phyloP scores from a whole-genome alignment of 2,797 vertebrate genomes.

The Eulemur mongoz region DNA sequence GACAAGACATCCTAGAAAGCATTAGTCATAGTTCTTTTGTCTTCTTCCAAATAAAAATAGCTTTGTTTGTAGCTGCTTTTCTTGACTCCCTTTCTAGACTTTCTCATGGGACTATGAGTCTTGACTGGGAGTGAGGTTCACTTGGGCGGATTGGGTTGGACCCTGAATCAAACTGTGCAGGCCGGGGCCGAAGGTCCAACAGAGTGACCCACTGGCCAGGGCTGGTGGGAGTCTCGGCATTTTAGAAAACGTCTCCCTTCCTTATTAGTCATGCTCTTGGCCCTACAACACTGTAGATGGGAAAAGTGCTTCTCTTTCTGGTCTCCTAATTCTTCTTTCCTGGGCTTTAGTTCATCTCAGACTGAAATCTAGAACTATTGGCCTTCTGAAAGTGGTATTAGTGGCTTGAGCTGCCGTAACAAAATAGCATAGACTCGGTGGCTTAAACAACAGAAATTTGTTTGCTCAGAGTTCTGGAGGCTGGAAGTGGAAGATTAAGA shows the following conservation, averaged over 20 bases:
- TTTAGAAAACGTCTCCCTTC: background rate
- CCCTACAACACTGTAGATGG: no score
- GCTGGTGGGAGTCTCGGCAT: background rate
- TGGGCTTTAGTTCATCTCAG: background rate
- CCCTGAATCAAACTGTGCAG: background rate
- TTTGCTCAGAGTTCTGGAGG: background rate
- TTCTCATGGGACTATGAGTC: background rate
- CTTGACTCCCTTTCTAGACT: background rate
- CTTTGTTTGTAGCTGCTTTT: slow-evolving; percentile 10
- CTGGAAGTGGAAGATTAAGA: no score
- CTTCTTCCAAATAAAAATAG: slow-evolving; percentile 36
- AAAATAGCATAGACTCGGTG: background rate
- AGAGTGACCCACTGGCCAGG: background rate
- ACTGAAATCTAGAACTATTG: background rate
- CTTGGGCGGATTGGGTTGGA: background rate
- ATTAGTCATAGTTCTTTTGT: slow-evolving; percentile 54
- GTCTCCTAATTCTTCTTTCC: background rate
- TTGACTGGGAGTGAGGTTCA: background rate
- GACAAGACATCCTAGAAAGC: background rate
- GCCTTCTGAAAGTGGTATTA: background rate
- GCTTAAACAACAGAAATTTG: background rate
- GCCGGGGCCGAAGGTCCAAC: background rate
- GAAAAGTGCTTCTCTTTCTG: background rate
- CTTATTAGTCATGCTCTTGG: background rate
- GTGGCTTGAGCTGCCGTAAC: background rate